Evolutionary conservation across 2,797 vertebrate species (phyloP), one percentile per base, ranked within the genome.

Genomic region (Cynodonichthys magdalenae): DNA sequence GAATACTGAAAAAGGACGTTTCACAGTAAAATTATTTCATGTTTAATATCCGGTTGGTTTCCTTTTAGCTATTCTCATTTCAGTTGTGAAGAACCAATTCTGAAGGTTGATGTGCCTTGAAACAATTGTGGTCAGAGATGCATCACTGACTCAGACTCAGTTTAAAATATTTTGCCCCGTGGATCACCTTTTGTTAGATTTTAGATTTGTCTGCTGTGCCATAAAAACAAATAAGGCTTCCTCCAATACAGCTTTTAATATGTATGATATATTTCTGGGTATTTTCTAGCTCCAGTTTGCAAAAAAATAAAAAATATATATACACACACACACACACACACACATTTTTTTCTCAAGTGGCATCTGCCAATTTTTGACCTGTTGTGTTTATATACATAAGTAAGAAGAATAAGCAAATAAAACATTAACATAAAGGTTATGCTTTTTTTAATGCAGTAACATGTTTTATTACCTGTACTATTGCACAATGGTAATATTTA

Each of bases 21-120:
- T 86, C 76, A 74, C 66, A 81, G 59, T 59, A 52, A 84, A 81
- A 88, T 82, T 75, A 83, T 86, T 90, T 87, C 24, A 74, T 82
- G 77, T 84, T 86, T 85, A 87, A 87, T 89, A 89, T 86, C 70
- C 61, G 58, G 53, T 55, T 76, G 72, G 74, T 69, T 66, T 81
- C 62, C 84, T 87, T 71, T 47, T 29, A 85, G 87, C 77, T 63
- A 74, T 74, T 80, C 64, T 44, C 59, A 71, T 74, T 69, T 79
- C 52, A 50, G 54, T 68, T 49, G 62, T 67, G 73, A 69, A 66
- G 66, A 71, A 83, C 59, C 59, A 66, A 73, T 71, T 86, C 48
- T 62, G 45, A 66, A 71, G 64, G 77, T 66, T 80, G 61, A 82
- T 69, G 64, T 73, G 63, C 65, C 67, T 71, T 68, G 63, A 83